Base-by-base conservation (phyloP, 2,113 vertebrate species). In the Myodes glareolus region DNA sequence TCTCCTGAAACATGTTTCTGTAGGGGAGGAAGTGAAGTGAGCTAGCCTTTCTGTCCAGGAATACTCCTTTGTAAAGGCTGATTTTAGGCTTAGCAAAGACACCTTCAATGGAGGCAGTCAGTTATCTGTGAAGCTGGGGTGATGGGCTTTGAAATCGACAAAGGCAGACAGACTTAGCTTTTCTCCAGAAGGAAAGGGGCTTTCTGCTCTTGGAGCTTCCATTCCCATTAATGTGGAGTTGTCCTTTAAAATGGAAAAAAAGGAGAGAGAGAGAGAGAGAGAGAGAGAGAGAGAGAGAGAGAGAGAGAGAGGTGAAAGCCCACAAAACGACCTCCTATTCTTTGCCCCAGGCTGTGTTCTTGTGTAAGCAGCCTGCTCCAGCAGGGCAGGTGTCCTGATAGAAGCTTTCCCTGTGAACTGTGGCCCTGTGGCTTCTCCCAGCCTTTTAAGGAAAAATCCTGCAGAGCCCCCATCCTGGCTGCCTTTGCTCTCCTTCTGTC, bases 131-230 rank as follows among this genome's bases (percentile, higher is more conserved):
- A 82, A 67, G 47, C 72, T 4, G 8, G 50, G 17, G 29, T 2
- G 39, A 21, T 25, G 5, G 91, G 5, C 33, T 72, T 90, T 82
- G 72, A 94, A 81, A 31, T 0, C 29, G 39, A 65, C 42, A 73
- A 29, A 80, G 45, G 61, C 55, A 67, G 14, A 2, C 12, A 25
- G 50, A 16, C 76, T 58, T 67, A 75, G 87, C 70, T 94, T 94
- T 96, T 92, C 47, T 94, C 36, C 29, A 31, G 86, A 78, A 97
- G 85, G 86, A 82, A 97, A 80, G 80, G 89, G 85, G 82, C 94
- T 81, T 94, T 95, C 72, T 68, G 33, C 45, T 77, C 55, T 29
- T 14, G 29, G n/a, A 14, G 29, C 33, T 50, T 82, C 45, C 19
- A 23, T 92, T 96, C 72, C 70, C 88, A 89, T 91, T 86, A 92